phyloP scores from a whole-genome alignment of 2,797 vertebrate genomes.

The Pangasius mekongensis region DNA sequence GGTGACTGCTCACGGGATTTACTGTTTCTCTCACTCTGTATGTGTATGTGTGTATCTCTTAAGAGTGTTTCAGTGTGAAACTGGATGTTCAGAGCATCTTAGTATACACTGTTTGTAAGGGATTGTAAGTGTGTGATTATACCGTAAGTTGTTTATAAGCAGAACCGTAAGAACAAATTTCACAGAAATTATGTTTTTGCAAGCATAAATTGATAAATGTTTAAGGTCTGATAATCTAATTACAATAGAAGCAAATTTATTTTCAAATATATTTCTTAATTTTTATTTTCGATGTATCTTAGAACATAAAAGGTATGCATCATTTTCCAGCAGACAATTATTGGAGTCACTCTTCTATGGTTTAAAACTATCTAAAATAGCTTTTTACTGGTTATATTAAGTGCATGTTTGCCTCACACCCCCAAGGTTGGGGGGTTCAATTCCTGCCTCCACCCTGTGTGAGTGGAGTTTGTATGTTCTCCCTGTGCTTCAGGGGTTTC shows the following conservation, averaged over 20 bases:
- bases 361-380: background rate
- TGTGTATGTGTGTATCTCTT: background rate
- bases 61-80: background rate
- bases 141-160: background rate
- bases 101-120: background rate
- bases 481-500: too few relatives aligned
- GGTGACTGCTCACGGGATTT: constrained; percentile 16
- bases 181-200: background rate
- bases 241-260: background rate
- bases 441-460: too few relatives aligned
- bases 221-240: background rate
- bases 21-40: background rate
- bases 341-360: background rate
- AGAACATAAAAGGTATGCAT: background rate
- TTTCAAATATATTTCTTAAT: constrained; percentile 1
- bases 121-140: background rate
- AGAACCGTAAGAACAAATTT: background rate
- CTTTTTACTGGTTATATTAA: background rate
- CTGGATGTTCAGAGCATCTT: background rate
- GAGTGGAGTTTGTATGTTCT: too few relatives aligned
- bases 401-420: too few relatives aligned
- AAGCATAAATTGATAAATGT: background rate
- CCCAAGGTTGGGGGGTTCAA: too few relatives aligned
- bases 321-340: background rate
- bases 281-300: too few relatives aligned